Evolutionary conservation across 2,797 vertebrate genomes (phyloP), one percentile per base, ranked within the genome.

Genomic region (Eulemur coronatus): DNA sequence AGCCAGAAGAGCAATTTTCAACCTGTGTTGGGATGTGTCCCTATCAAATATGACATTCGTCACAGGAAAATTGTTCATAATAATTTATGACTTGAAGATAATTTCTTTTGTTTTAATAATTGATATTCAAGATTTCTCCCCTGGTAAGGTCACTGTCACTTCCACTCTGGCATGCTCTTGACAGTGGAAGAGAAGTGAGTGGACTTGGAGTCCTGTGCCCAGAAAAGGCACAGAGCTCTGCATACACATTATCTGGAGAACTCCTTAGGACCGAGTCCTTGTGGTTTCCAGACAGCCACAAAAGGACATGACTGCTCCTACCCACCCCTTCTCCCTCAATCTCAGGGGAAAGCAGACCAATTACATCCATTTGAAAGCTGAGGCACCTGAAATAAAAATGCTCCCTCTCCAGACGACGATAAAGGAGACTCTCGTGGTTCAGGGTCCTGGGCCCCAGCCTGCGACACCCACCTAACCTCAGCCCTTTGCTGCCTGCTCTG

Each of bases 41-140:
- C 82, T 82, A 76, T 41, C n/a, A 73, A 41, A 50, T 70, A 81
- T 17, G 13, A n/a, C 8, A 30, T n/a, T 20, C 18, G 38, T 52
- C 35, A 81, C 26, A 61, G 24, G 50, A 5, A 55, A 88, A 79
- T 24, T 72, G n/a, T 52, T 94, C 63, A 59, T 52, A 43, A 41
- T 70, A 52, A 92, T 33, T 50, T n/a, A 30, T 52, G 17, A 94
- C 70, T 88, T 93, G 35, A 86, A 82, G 67, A 85, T 14, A 84
- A 89, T 65, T 80, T 61, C 67, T 55, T 87, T 75, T 65, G 28
- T 84, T 84, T 92, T 76, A 86, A 76, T 76, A 87, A 96, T 50
- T 85, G 52, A 61, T 41, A 92, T 43, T 80, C 4, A 2, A 91
- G 70, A 93, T 72, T 78, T 46, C 43, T 14, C 76, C 41, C 78